phyloP scores from a whole-genome alignment of 2,888 invertebrate species.

The Eristalis pertinax region DNA sequence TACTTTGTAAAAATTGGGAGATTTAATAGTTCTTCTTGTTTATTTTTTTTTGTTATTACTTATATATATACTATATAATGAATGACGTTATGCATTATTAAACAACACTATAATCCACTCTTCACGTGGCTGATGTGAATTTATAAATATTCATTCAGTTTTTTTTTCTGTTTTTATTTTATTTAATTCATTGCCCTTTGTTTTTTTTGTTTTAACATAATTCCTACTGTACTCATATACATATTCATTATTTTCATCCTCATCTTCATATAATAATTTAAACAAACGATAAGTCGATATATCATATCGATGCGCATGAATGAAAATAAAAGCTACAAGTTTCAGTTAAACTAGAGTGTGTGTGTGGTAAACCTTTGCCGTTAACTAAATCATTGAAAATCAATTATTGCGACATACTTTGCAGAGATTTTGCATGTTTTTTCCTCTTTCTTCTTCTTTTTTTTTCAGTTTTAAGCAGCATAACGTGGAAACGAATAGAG shows the following conservation, averaged over 20 bases:
- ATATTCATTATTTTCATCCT: constrained; percentile 38
- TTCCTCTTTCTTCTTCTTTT: not conserved
- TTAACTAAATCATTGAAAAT: constrained; percentile 29
- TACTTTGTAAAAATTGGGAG: constrained; percentile 65
- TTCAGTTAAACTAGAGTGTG: constrained; percentile 54
- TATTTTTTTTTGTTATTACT: constrained; percentile 20
- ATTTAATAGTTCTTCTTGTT: not conserved
- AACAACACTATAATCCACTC: constrained; percentile 30
- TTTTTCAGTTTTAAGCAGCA: constrained; percentile 23
- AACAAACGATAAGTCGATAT: constrained; percentile 43
- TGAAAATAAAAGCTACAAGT: constrained; percentile 55
- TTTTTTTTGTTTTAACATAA: constrained; percentile 49
- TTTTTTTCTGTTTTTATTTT: not conserved
- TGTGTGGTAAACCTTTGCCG: constrained; percentile 18
- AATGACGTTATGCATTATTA: constrained; percentile 53
- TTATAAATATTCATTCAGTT: constrained; percentile 22
- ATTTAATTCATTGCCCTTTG: constrained; percentile 23
- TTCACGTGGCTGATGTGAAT: constrained; percentile 5
- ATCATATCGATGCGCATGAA: constrained; percentile 14
- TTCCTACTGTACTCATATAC: constrained; percentile 66
- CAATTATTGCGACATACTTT: constrained; percentile 49
- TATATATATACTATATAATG: constrained; percentile 30
- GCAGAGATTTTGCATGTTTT: constrained; percentile 35
- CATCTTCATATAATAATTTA: constrained; percentile 44
- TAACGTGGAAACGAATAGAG: constrained; percentile 28